Percentiles rank a stretch among this genome's conserved stretches.
Conservation (phyloP, 1,140 invertebrate species). For the Neodiprion pinetum region DNA sequence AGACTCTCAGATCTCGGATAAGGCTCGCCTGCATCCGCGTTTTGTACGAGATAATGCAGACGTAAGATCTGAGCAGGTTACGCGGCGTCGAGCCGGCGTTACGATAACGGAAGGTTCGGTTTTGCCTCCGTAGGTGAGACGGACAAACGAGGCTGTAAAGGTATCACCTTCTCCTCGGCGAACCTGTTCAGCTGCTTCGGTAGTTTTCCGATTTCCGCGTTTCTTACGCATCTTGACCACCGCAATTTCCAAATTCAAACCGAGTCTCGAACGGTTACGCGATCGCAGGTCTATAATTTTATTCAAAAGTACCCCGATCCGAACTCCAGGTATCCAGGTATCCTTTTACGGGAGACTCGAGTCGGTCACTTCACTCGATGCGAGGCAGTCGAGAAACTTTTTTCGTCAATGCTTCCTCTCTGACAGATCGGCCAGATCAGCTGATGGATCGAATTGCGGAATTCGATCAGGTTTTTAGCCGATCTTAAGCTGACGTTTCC, state of each 20-base stretch:
- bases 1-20: neutral
- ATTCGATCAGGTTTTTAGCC: too few species aligned
- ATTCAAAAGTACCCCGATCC: neutral
- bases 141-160: neutral
- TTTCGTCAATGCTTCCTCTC: too few species aligned
- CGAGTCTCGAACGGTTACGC: neutral
- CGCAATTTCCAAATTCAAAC: too few species aligned
- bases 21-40: neutral
- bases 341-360: too few species aligned
- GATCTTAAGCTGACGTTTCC: too few species aligned
- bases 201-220: neutral
- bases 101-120: constrained; percentile 5
- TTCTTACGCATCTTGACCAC: neutral
- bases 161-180: neutral
- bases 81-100: neutral
- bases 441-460: too few species aligned
- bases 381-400: too few species aligned
- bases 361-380: too few species aligned
- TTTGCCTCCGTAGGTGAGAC: neutral
- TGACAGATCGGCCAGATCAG: too few species aligned
- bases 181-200: neutral
- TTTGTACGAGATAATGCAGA: neutral
- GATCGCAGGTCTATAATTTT: neutral
- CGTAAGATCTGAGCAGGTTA: neutral
- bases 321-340: too few species aligned